Conservation (phyloP, 1,140 invertebrate genomes). For the Drosophila pachea region DNA sequence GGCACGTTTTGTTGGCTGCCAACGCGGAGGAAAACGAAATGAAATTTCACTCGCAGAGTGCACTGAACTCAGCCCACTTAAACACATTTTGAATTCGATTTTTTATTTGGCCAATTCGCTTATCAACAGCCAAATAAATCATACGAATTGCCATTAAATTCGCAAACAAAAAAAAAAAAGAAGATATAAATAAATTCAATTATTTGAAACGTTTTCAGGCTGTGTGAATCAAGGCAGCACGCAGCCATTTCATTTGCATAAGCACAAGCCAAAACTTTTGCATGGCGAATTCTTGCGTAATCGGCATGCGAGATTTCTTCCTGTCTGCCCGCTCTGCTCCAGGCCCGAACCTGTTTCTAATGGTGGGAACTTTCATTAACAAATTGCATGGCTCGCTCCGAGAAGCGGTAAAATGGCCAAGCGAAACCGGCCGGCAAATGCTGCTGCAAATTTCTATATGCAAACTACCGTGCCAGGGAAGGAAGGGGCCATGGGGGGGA, state of each 20-base stretch:
- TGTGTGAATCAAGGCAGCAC: slow-evolving; percentile 39
- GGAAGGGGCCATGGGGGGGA: no score
- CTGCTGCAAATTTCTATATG: slow-evolving; percentile 74
- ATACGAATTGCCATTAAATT: slow-evolving; percentile 30
- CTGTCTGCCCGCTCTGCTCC: slow-evolving; percentile 33
- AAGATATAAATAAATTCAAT: neutral
- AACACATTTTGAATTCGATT: slow-evolving; percentile 5
- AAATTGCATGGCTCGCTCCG: slow-evolving; percentile 28
- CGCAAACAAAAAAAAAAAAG: neutral
- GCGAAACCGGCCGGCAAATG: slow-evolving; percentile 72
- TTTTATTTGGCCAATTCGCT: slow-evolving; percentile 8
- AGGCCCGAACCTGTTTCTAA: slow-evolving; percentile 71
- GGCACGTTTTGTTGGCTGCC: slow-evolving; percentile 60
- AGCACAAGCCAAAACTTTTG: slow-evolving; percentile 47
- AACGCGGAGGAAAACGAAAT: slow-evolving; percentile 48
- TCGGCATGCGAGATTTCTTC: slow-evolving; percentile 60
- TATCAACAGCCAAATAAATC: slow-evolving; percentile 24
- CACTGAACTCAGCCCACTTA: slow-evolving; percentile 59
- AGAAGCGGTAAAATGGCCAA: slow-evolving; percentile 26
- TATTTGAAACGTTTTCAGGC: slow-evolving; percentile 30
- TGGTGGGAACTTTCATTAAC: slow-evolving; percentile 76
- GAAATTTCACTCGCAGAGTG: slow-evolving; percentile 44
- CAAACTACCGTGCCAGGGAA: no score
- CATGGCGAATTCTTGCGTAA: slow-evolving; percentile 49
- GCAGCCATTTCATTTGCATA: slow-evolving; percentile 61